Percentiles rank a stretch among this genome's conserved stretches.
Evolutionary conservation across 2,113 vertebrate species (phyloP).

Genomic region (Arothron firmamentum): DNA sequence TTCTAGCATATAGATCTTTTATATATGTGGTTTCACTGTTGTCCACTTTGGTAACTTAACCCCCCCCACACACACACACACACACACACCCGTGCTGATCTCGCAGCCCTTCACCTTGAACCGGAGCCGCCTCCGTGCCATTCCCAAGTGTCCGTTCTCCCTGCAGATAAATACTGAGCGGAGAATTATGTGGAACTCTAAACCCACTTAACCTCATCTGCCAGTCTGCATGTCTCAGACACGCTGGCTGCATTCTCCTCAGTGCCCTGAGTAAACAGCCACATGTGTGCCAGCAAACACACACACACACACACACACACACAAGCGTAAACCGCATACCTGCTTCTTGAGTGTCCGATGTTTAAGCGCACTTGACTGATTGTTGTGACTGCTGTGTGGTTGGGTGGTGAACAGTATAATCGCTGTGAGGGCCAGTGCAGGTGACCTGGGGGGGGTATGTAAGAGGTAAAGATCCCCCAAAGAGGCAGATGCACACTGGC

Average conservation of each 20-base stretch:
- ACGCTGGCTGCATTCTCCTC: conserved; percentile 59
- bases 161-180: conserved; percentile 38
- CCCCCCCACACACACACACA: not conserved
- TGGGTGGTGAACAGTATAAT: conserved; percentile 5
- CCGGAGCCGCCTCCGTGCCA: conserved; percentile 23
- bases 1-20: no score
- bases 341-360: conserved; percentile 29
- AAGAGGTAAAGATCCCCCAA: conserved; percentile 38
- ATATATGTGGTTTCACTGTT: not conserved
- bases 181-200: conserved; percentile 54
- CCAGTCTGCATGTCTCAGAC: conserved; percentile 47
- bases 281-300: conserved; percentile 2
- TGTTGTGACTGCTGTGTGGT: not conserved
- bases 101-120: conserved; percentile 38
- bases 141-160: conserved; percentile 39
- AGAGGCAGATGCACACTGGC: conserved; percentile 67
- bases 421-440: not conserved
- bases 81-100: not conserved
- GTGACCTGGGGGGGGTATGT: conserved; percentile 6
- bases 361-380: conserved; percentile 17
- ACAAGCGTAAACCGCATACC: conserved; percentile 1
- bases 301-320: not conserved
- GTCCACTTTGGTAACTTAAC: conserved; percentile 1
- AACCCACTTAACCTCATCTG: conserved; percentile 53
- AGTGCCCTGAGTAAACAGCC: conserved; percentile 52